These are phyloP conservation scores for Pachypeltis micranthus DNA, from an alignment of 1,140 invertebrate species.

Conservation along the genomic window DNA sequence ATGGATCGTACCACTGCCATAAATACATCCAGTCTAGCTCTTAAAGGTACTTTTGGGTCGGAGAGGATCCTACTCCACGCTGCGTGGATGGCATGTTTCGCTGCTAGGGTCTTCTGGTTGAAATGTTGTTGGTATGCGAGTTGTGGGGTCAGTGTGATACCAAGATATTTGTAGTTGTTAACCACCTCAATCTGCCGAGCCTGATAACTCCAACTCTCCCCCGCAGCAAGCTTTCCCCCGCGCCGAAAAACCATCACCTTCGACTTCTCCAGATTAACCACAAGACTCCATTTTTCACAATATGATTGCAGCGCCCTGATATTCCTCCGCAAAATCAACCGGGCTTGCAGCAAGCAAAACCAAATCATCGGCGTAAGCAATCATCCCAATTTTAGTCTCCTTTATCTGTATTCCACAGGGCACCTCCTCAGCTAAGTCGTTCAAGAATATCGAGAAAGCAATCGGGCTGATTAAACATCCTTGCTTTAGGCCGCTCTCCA, in stretches of 20 bases:
- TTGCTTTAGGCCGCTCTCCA: slow-evolving; percentile 24
- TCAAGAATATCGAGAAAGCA: slow-evolving; percentile 23
- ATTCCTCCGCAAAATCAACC: slow-evolving; percentile 12
- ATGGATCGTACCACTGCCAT: too few relatives aligned
- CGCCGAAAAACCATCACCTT: slow-evolving; percentile 26
- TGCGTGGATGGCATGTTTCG: too few relatives aligned
- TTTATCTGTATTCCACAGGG: slow-evolving; percentile 14
- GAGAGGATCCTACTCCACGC: too few relatives aligned
- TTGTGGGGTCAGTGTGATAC: too few relatives aligned
- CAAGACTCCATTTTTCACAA: slow-evolving; percentile 17
- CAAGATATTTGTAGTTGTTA: too few relatives aligned
- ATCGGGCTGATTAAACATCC: slow-evolving; percentile 19
- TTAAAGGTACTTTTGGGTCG: too few relatives aligned
- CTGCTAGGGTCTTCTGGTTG: too few relatives aligned
- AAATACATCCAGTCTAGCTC: too few relatives aligned
- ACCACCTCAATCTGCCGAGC: too few relatives aligned
- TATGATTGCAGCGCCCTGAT: slow-evolving; percentile 19
- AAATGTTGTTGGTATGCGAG: too few relatives aligned
- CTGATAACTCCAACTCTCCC: too few relatives aligned
- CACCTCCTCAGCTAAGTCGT: slow-evolving; percentile 19
- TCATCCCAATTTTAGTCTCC: background rate
- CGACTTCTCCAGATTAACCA: slow-evolving; percentile 25
- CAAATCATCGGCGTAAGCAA: slow-evolving; percentile 23
- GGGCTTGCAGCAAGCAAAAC: slow-evolving; percentile 16
- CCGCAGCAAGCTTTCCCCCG: too few relatives aligned